Percentiles rank a stretch among this genome's conserved stretches.
Conservation (phyloP, 2,888 invertebrate species). For the Apodemia zela region DNA sequence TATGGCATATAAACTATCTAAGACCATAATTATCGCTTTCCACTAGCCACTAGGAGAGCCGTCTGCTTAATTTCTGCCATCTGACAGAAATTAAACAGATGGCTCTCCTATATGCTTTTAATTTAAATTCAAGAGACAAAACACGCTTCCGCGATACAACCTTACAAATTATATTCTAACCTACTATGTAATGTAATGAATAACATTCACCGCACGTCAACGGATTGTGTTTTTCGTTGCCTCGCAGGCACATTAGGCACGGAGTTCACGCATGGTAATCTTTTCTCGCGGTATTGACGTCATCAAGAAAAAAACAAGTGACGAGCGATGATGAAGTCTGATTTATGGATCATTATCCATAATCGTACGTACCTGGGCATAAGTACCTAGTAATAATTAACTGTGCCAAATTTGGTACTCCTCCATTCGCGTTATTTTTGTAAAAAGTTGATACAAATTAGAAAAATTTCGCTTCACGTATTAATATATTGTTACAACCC, state of each 20-base stretch:
- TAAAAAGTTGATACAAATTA: too few relatives aligned
- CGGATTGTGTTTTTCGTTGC: neutral
- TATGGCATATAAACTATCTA: too few relatives aligned
- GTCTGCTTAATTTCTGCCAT: too few relatives aligned
- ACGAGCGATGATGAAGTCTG: neutral
- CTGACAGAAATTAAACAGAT: neutral
- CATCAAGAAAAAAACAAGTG: neutral
- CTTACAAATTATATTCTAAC: neutral
- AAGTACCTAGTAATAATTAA: too few relatives aligned
- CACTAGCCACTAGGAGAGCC: too few relatives aligned
- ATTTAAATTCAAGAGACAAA: slow-evolving; percentile 11
- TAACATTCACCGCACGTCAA: neutral
- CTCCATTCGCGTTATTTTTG: too few relatives aligned
- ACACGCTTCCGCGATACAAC: slow-evolving; percentile 1
- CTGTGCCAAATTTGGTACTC: too few relatives aligned
- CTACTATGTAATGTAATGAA: neutral
- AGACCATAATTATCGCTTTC: too few relatives aligned
- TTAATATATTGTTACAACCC: too few relatives aligned
- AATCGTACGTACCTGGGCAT: neutral
- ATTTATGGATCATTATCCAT: neutral
- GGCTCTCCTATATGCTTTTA: neutral
- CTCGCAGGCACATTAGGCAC: neutral
- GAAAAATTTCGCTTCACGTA: too few relatives aligned
- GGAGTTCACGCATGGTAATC: neutral
- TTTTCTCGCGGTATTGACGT: slow-evolving; percentile 5